Evolutionary conservation across 1,140 invertebrate species (phyloP), one percentile per base, ranked within the genome.

Genomic region (Pogonus chalceus): DNA sequence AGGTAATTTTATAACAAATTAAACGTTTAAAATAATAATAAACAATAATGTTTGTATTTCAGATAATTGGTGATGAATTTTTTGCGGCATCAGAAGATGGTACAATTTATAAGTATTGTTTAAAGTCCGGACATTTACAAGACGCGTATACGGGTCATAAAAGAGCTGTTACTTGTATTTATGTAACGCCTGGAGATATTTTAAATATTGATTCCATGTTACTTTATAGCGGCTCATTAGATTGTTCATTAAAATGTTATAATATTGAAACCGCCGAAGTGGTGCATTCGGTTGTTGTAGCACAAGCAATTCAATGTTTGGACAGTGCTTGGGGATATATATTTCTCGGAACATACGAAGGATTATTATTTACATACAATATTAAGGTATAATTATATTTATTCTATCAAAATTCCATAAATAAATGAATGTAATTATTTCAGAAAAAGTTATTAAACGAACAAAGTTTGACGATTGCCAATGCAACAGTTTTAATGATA

Each of bases 291-390:
- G 63, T 55, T 10, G 56, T 68, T 12, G 35, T 74, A 18, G 66
- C 65, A 31, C 73, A 69, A 53, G 62, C 72, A 1, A 64, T 75
- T 56, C 72, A 74, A 35, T 75, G 73, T 35, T 74, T 75, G 72
- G 72, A 74, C 51, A 60, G 69, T 55, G 61, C 66, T 3, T 75
- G 73, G 72, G 69, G 68, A 9, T 63, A 62, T 20, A 68, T 74
- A 37, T 74, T 70, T 23, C 63, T 74, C 49, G 72, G 73, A 7
- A 73, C 72, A 20, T 73, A 74, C 53, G 68, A 68, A 18, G 73
- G 73, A 10, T 65, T 69, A 43, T 69, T 75, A 46, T 69, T 64
- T 2, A 69, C 68, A 43, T 73, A 68, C 26, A 62, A 71, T 52
- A 69, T 71, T n/a, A 71, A 73, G 64, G 72, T 73, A 60, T 7